Evolutionary conservation across 2,797 vertebrate species (phyloP), one percentile per base, ranked within the genome.

Genomic region (Acrossocheilus wenchowensis): DNA sequence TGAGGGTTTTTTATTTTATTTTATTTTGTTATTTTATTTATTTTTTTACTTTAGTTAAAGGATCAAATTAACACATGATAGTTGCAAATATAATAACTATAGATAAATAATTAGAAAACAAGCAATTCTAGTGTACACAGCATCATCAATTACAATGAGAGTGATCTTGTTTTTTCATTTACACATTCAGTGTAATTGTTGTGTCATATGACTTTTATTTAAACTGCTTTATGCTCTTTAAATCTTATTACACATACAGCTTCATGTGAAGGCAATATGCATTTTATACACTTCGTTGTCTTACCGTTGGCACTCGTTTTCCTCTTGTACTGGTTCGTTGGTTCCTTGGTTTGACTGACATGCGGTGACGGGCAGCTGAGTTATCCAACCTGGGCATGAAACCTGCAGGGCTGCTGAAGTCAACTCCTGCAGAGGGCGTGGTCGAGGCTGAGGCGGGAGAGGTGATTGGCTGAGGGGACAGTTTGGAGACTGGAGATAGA

Each of bases 281-380:
- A 26, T 74, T 64, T 64, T 26, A 72, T 45, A 78, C 10, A 2
- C 0, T 4, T 30, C 6, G 43, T 2, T 17, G 23, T 52, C 75
- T 90, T 95, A 97, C 97, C 92, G 91, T 93, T 86, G 93, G 90
- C 8, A 6, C 39, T 50, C 92, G 94, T 90, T 94, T 94, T 36
- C 90, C 93, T 90, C 93, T 96, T 87, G 93, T 93, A 79, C 89
- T 89, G 43, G 94, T 95, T 85, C 96, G 93, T 90, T 97, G 96
- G 83, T 97, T 95, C 88, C 95, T 94, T 8, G 97, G 96, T 82
- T 96, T 97, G 75, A 97, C 91, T 84, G 96, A 93, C 92, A 97
- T 95, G 86, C 96, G 96, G 88, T 97, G 96, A 81, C 93, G 96
- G 36, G 97, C 97, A 2, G 97, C 97, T 14, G 96, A 97, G 90